Percentiles rank a stretch among this genome's conserved stretches.
Evolutionary conservation across 2,888 invertebrate genomes (phyloP).

Genomic region (Biston stratarius): DNA sequence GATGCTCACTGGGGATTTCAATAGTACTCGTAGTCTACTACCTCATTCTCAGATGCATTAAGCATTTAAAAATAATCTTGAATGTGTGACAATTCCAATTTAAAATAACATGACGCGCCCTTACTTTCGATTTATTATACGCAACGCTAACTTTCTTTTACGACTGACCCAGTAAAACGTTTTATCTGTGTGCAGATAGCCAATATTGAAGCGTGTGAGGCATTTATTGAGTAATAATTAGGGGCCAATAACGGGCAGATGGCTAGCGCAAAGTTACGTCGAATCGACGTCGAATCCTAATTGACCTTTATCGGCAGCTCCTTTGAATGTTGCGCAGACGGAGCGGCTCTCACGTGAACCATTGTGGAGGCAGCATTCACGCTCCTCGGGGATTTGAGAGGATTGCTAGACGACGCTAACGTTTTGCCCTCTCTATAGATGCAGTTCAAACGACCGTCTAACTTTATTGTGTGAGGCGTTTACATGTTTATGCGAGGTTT

Average conservation of each 20-base stretch:
- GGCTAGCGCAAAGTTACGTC: conserved; percentile 51
- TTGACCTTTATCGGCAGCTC: conserved; percentile 75
- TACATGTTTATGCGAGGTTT: conserved; percentile 52
- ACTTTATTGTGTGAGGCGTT: conserved; percentile 54
- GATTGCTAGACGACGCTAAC: conserved; percentile 66
- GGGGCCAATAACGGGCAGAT: conserved; percentile 53
- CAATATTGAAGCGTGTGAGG: conserved; percentile 44
- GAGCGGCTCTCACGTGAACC: conserved; percentile 65
- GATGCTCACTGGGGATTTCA: conserved; percentile 81
- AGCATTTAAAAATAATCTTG: conserved; percentile 74
- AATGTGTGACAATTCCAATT: conserved; percentile 68
- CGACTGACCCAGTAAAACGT: conserved; percentile 50
- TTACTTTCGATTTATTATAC: conserved; percentile 35
- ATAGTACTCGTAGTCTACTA: conserved; percentile 77
- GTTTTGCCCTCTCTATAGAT: conserved; percentile 58
- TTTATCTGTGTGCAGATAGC: conserved; percentile 47
- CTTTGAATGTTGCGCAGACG: conserved; percentile 67
- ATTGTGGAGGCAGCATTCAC: conserved; percentile 69
- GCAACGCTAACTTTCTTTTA: conserved; percentile 42
- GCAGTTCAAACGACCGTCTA: conserved; percentile 54
- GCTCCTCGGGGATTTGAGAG: conserved; percentile 72
- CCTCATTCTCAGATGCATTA: conserved; percentile 77
- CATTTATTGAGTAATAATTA: conserved; percentile 60
- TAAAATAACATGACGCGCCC: conserved; percentile 55
- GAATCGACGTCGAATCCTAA: conserved; percentile 63